Evolutionary conservation across 2,888 invertebrate genomes (phyloP).

Genomic region (Acleris emargana): DNA sequence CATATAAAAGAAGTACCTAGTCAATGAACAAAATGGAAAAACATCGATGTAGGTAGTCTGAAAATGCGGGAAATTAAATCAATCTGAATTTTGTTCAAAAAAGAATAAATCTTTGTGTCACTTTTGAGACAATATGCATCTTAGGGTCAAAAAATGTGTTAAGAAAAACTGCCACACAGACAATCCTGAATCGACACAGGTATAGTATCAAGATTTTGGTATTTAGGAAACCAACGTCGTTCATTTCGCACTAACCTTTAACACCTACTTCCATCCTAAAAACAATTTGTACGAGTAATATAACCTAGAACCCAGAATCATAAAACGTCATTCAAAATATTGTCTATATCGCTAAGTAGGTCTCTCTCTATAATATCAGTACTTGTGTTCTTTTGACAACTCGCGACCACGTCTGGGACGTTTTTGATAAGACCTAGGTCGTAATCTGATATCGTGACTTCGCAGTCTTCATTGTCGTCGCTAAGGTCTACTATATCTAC

Average conservation of each 20-base stretch:
- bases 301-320: conserved; percentile 49
- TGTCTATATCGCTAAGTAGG: conserved; percentile 61
- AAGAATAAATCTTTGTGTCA: too few relatives aligned
- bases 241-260: conserved; percentile 18
- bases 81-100: too few relatives aligned
- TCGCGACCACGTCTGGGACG: conserved; percentile 76
- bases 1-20: too few relatives aligned
- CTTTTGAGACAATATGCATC: too few relatives aligned
- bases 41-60: too few relatives aligned
- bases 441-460: conserved; percentile 54
- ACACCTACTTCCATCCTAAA: conserved; percentile 5
- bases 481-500: conserved; percentile 71
- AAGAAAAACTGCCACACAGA: too few relatives aligned
- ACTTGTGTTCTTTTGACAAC: conserved; percentile 61
- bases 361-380: conserved; percentile 50
- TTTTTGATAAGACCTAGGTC: conserved; percentile 64
- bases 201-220: background rate
- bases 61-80: too few relatives aligned
- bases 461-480: conserved; percentile 63
- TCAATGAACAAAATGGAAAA: too few relatives aligned
- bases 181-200: too few relatives aligned
- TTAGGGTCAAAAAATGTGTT: too few relatives aligned
- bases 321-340: conserved; percentile 63
- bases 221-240: background rate
- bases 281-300: conserved; percentile 29